phyloP scores from a whole-genome alignment of 2,888 invertebrate species.

The Ariolimax columbianus region DNA sequence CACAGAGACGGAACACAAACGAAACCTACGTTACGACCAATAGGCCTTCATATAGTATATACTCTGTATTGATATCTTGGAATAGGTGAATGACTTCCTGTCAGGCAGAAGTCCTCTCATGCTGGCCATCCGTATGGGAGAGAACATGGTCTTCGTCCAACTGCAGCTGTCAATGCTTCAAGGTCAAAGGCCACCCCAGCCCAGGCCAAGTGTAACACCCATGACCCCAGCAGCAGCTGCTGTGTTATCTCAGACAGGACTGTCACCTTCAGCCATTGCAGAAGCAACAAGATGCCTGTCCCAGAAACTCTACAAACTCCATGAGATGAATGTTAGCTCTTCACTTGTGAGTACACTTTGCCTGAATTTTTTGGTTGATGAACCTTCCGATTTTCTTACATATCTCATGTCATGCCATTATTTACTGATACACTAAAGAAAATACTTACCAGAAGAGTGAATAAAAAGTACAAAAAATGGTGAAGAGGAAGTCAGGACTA shows the following conservation, averaged over 20 bases:
- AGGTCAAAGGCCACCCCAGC: slow-evolving; percentile 2
- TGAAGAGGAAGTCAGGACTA: too few relatives aligned
- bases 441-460: too few relatives aligned
- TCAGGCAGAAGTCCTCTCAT: slow-evolving; percentile 96
- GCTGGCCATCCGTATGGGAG: slow-evolving; percentile 95
- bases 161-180: slow-evolving; percentile 89
- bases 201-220: background rate
- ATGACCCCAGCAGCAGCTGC: slow-evolving; percentile 25
- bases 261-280: slow-evolving; percentile 45
- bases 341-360: background rate
- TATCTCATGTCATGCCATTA: background rate
- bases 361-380: background rate
- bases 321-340: slow-evolving; percentile 27
- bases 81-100: slow-evolving; percentile 93
- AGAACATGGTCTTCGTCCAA: slow-evolving; percentile 98
- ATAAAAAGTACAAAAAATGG: too few relatives aligned
- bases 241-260: slow-evolving; percentile 27
- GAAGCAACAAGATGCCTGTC: slow-evolving; percentile 46
- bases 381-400: background rate
- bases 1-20: too few relatives aligned
- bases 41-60: too few relatives aligned
- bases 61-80: too few relatives aligned
- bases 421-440: too few relatives aligned
- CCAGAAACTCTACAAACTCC: slow-evolving; percentile 36
- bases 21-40: too few relatives aligned